A percentile compares a stretch with the other conserved stretches of the same genome.
Evolutionary conservation across 2,113 vertebrate genomes (phyloP).

Genomic region (Forbesichthys agassizii): DNA sequence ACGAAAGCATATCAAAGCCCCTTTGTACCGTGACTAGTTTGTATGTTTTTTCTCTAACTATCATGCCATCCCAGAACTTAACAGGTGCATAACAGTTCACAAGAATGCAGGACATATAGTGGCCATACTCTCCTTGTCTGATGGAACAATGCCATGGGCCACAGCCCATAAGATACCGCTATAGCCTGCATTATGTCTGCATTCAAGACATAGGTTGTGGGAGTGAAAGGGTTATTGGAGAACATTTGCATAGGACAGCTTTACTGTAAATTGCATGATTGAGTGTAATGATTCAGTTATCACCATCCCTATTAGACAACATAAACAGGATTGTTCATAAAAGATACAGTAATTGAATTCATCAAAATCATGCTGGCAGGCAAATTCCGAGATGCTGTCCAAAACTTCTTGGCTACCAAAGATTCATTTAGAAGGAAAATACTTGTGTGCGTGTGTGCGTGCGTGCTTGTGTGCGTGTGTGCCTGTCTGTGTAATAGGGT

Average conservation of each 20-base stretch:
- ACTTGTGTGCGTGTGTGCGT: constrained; percentile 18
- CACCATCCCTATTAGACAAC: constrained; percentile 20
- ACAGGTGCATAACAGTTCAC: too few species aligned
- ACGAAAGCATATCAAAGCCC: too few species aligned
- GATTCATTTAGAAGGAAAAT: background rate
- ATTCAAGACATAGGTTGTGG: too few species aligned
- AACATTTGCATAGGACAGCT: background rate
- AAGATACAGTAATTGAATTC: constrained; percentile 51
- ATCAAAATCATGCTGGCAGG: constrained; percentile 35
- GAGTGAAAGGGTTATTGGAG: too few species aligned
- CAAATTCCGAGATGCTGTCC: constrained; percentile 9
- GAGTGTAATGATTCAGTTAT: background rate
- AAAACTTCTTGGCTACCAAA: constrained; percentile 27
- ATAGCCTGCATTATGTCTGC: too few species aligned
- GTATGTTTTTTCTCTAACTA: too few species aligned
- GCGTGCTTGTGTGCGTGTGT: constrained; percentile 22
- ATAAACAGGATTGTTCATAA: constrained; percentile 43
- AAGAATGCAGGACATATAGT: too few species aligned
- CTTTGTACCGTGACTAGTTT: too few species aligned
- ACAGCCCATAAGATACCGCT: too few species aligned
- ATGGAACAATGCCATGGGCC: too few species aligned
- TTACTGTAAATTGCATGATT: constrained; percentile 1
- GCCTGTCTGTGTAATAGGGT: constrained; percentile 35
- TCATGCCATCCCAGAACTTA: too few species aligned
- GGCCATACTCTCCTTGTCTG: too few species aligned